Base-by-base conservation (phyloP, 1,140 invertebrate species). In the Achroia grisella region DNA sequence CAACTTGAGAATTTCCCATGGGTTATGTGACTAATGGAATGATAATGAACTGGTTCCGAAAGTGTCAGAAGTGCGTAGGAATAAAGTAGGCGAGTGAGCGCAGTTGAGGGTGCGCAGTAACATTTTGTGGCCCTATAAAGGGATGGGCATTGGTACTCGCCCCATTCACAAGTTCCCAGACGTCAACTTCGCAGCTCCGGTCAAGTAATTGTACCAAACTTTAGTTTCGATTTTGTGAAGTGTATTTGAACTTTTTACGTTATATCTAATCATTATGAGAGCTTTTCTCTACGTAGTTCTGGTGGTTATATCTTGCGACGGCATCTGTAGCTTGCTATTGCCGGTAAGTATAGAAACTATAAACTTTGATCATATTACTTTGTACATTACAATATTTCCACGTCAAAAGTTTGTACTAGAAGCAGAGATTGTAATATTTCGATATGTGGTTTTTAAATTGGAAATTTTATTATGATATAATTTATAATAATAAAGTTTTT, bases 91-190 rank as follows among this genome's bases (percentile, higher is more conserved):
- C 28, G 29, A 49, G 17, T 52, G 46, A 66, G 71, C 74, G 74
- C 77, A 70, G 70, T 47, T 30, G 43, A 59, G 67, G 62, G 48
- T 77, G 77, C 74, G 77, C 77, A 78, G 74, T 69, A 71, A 64
- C 56, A 49, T 52, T 55, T 39, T 42, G 56, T 47, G 58, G 55
- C 44, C 66, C 49, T 78, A 78, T 76, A 81, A 76, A 78, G 71
- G 65, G 62, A 71, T 50, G 48, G 61, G 44, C 42, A 56, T 59
- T 9, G 17, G 36, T 31, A 51, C 53, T 48, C 64, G 56, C 45
- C 65, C 67, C 67, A 74, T 76, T 76, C 76, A 78, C 63, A 76
- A 74, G 55, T 72, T 53, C 45, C 55, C 51, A 46, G 66, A 60
- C 68, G 68, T 28, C 62, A 53, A 44, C 59, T 60, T 56, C 49